Evolutionary conservation across 2,797 vertebrate species (phyloP), one percentile per base, ranked within the genome.

Genomic region (Pseudopleuronectes americanus): DNA sequence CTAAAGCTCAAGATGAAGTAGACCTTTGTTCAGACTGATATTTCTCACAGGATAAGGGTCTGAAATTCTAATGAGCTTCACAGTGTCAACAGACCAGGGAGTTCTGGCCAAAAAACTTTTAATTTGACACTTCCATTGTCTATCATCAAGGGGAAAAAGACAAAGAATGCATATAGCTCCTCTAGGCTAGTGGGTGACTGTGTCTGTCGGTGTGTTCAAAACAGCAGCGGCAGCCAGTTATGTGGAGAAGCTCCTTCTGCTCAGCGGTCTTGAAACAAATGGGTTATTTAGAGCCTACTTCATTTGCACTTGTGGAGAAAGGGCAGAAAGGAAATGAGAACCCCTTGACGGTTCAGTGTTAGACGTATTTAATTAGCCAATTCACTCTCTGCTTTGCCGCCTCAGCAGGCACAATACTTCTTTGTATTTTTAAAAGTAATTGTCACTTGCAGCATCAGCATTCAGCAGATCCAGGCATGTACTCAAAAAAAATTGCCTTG

Each of bases 301-400:
- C 90, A 90, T 91, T 90, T 90, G 89, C 88, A 91, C 89, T 89
- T 84, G 84, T 84, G 84, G 84, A 81, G 80, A 89, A 86, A 89
- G 91, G 90, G 87, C 89, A 88, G 74, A 84, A 77, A 90, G 80
- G 84, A 91, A 91, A 92, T 75, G 79, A 89, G 89, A 83, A 81
- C 59, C 83, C 71, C 85, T 82, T 87, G 85, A 91, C 68, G 76
- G 84, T 89, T 89, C 78, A 75, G 78, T 31, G 54, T 68, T 74
- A 76, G 81, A 88, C 89, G 84, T 83, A 92, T 92, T 91, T 94
- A 93, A 94, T 94, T 94, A 94, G 89, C 86, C 89, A 80, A 85
- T 90, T 91, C 86, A 87, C 83, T 76, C 79, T 76, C 74, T 84
- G 87, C 89, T 91, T 89, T 87, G 81, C 74, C 17, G 70, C 85